phyloP scores from a whole-genome alignment of 1,140 invertebrate species.

The Gonioctena quinquepunctata region DNA sequence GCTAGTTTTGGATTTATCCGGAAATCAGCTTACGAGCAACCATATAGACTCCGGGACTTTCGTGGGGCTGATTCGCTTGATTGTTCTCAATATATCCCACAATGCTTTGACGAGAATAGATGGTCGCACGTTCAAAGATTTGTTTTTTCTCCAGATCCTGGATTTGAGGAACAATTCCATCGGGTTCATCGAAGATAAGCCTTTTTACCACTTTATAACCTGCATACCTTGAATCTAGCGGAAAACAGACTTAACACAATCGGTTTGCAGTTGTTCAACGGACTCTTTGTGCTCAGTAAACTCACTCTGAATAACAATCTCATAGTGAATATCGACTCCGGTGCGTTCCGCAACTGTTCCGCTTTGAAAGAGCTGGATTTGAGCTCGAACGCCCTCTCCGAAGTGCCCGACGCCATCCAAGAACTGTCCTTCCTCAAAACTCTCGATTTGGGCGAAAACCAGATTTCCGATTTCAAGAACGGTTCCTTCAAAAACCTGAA shows the following conservation, averaged over 20 bases:
- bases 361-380: slow-evolving; percentile 89
- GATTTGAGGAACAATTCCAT: slow-evolving; percentile 87
- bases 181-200: slow-evolving; percentile 84
- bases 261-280: slow-evolving; percentile 81
- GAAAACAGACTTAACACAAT: slow-evolving; percentile 82
- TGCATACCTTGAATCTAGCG: slow-evolving; percentile 83
- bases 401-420: slow-evolving; percentile 80
- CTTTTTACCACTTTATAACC: slow-evolving; percentile 82
- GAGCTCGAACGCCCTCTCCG: slow-evolving; percentile 79
- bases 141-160: slow-evolving; percentile 85
- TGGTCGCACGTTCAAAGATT: slow-evolving; percentile 82
- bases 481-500: slow-evolving; percentile 82
- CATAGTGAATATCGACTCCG: slow-evolving; percentile 76
- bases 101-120: slow-evolving; percentile 82
- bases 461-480: slow-evolving; percentile 77
- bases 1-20: slow-evolving; percentile 81
- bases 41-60: slow-evolving; percentile 84
- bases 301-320: slow-evolving; percentile 84
- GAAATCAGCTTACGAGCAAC: slow-evolving; percentile 82
- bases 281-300: slow-evolving; percentile 80
- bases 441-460: slow-evolving; percentile 85
- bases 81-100: slow-evolving; percentile 83
- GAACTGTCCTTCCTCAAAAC: slow-evolving; percentile 82
- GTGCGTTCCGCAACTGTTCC: slow-evolving; percentile 89
- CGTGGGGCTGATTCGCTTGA: slow-evolving; percentile 78